phyloP scores from a whole-genome alignment of 1,140 invertebrate species.

The Drosophila yakuba region DNA sequence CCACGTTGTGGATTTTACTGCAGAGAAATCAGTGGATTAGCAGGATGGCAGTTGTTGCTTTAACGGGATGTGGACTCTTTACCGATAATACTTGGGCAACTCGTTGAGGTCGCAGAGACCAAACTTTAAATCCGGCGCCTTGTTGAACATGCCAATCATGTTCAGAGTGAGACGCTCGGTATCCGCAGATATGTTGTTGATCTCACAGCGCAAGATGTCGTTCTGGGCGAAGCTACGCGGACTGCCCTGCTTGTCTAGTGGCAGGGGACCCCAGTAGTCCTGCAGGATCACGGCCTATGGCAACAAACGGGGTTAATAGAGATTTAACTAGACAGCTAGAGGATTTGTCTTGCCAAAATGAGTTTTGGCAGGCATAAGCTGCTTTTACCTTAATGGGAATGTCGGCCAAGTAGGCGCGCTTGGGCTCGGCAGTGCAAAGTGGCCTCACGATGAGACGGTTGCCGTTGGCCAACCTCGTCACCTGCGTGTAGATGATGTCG shows the following conservation, averaged over 20 bases:
- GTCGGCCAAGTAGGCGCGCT: constrained; percentile 91
- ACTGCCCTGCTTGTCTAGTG: constrained; percentile 90
- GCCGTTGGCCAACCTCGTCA: constrained; percentile 88
- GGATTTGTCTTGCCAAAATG: too few relatives aligned
- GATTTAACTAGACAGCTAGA: not conserved
- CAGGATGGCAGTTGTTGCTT: not conserved
- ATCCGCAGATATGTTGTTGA: constrained; percentile 93
- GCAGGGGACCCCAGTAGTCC: constrained; percentile 58
- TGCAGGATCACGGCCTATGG: constrained; percentile 61
- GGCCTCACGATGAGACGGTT: constrained; percentile 91
- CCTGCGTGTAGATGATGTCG: constrained; percentile 93
- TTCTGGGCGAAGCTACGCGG: constrained; percentile 91
- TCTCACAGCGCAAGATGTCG: constrained; percentile 94
- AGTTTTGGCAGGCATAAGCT: too few relatives aligned
- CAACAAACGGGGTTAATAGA: not conserved
- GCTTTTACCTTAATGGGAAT: constrained; percentile 90
- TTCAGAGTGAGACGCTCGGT: constrained; percentile 94
- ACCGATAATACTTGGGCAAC: constrained; percentile 95
- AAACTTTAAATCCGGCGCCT: constrained; percentile 89
- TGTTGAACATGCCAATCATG: constrained; percentile 91
- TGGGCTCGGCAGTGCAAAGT: constrained; percentile 91
- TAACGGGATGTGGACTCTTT: constrained; percentile 78
- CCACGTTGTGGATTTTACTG: constrained; percentile 50
- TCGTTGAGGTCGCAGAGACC: constrained; percentile 94
- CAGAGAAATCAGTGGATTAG: not conserved